Conservation (phyloP, 1,140 invertebrate species). For the Trinorchestia longiramus region DNA sequence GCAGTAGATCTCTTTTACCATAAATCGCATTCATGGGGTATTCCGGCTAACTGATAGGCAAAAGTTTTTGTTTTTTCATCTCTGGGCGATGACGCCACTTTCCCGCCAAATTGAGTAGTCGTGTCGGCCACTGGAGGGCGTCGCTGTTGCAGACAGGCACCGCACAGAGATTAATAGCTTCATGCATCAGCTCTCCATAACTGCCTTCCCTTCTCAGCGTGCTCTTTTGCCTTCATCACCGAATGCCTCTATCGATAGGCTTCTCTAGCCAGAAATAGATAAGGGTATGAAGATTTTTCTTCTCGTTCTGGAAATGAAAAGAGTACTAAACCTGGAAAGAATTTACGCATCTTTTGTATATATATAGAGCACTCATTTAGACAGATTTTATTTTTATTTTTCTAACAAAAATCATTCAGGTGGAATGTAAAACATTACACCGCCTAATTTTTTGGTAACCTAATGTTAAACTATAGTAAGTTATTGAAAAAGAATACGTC, state of each 20-base stretch:
- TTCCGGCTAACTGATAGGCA: constrained; percentile 7
- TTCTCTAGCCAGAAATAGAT: background rate
- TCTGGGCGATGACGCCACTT: background rate
- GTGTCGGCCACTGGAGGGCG: constrained; percentile 43
- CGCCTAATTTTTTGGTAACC: too few species aligned
- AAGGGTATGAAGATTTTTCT: background rate
- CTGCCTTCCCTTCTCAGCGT: background rate
- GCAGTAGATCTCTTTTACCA: background rate
- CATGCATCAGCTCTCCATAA: constrained; percentile 37
- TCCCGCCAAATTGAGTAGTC: constrained; percentile 49
- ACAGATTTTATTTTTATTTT: too few species aligned
- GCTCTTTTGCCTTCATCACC: background rate
- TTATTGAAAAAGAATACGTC: too few species aligned
- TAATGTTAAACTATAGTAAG: too few species aligned
- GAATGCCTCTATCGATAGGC: background rate
- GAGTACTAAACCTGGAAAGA: too few species aligned
- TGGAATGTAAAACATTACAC: too few species aligned
- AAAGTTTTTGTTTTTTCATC: constrained; percentile 21
- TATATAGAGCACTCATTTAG: too few species aligned
- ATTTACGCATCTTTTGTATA: too few species aligned
- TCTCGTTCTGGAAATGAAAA: background rate
- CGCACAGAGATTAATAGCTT: constrained; percentile 29
- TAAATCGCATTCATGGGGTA: background rate
- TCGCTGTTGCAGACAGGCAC: constrained; percentile 23
- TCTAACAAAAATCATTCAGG: too few species aligned